These are phyloP conservation scores for Uria aalge DNA, from an alignment of 2,113 vertebrate species.

Conservation along the genomic window DNA sequence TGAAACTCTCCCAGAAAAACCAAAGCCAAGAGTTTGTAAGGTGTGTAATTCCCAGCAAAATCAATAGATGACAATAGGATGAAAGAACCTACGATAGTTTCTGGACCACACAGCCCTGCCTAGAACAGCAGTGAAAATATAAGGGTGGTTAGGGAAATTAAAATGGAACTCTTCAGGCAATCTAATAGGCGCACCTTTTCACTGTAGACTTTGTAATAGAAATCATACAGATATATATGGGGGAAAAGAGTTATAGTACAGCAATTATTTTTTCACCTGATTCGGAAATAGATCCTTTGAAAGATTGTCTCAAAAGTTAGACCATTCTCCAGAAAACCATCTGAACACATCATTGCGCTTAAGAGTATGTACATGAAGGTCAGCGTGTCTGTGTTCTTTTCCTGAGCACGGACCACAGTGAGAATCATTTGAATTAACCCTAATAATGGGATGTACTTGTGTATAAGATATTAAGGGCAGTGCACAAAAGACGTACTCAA, in stretches of 20 bases:
- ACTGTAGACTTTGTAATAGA: neutral
- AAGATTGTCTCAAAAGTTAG: neutral
- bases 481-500: neutral
- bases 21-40: neutral
- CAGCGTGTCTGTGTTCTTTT: neutral
- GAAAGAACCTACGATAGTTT: neutral
- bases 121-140: neutral
- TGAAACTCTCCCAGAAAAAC: neutral
- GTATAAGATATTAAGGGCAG: neutral
- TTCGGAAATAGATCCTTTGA: neutral
- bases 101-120: neutral
- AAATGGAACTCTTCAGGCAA: neutral
- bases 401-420: neutral
- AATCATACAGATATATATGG: neutral
- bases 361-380: neutral
- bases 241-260: neutral
- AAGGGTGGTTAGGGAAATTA: neutral
- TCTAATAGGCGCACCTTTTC: neutral
- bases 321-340: neutral
- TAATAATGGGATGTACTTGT: neutral
- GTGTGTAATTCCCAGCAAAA: neutral
- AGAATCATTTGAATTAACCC: neutral
- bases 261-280: neutral
- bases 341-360: neutral
- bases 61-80: neutral